Evolutionary conservation across 2,888 invertebrate species (phyloP).

Genomic region (Lacanobia oleracea): DNA sequence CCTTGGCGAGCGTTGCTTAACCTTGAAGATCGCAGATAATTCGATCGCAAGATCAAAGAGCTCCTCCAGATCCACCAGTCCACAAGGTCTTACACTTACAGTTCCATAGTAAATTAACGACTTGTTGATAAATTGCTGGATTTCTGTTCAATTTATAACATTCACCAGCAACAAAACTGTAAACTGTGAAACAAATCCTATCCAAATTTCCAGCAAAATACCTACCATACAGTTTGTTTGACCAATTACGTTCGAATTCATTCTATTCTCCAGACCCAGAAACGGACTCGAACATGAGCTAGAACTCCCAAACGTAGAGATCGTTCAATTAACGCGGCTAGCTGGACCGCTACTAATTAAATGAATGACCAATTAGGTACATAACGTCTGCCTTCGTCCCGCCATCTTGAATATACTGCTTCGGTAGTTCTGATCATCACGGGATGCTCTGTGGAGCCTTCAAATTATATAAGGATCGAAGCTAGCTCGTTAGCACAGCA

Average conservation of each 20-base stretch:
- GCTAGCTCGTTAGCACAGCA: not conserved
- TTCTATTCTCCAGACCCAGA: slow-evolving; percentile 13
- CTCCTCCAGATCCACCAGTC: too few relatives aligned
- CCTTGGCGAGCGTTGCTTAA: too few relatives aligned
- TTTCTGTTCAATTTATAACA: not conserved
- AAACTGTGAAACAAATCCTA: too few relatives aligned
- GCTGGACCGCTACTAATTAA: slow-evolving; percentile 50
- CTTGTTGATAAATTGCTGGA: too few relatives aligned
- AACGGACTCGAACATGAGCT: slow-evolving; percentile 28
- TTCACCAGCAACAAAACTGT: not conserved
- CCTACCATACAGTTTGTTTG: not conserved
- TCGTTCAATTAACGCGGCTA: slow-evolving; percentile 49
- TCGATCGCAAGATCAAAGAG: too few relatives aligned
- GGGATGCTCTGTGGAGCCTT: slow-evolving; percentile 11
- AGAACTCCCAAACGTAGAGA: slow-evolving; percentile 55
- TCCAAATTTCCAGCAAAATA: too few relatives aligned
- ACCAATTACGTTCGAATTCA: not conserved
- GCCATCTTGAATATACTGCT: slow-evolving; percentile 42
- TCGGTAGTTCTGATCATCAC: slow-evolving; percentile 25
- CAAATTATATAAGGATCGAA: slow-evolving; percentile 21
- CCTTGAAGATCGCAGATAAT: too few relatives aligned
- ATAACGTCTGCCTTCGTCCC: slow-evolving; percentile 39
- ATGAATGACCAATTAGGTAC: slow-evolving; percentile 58
- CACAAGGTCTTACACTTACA: not conserved
- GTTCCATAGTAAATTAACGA: too few relatives aligned